Evolutionary conservation across 2,888 invertebrate genomes (phyloP).

Genomic region (Drosophila pegasa): DNA sequence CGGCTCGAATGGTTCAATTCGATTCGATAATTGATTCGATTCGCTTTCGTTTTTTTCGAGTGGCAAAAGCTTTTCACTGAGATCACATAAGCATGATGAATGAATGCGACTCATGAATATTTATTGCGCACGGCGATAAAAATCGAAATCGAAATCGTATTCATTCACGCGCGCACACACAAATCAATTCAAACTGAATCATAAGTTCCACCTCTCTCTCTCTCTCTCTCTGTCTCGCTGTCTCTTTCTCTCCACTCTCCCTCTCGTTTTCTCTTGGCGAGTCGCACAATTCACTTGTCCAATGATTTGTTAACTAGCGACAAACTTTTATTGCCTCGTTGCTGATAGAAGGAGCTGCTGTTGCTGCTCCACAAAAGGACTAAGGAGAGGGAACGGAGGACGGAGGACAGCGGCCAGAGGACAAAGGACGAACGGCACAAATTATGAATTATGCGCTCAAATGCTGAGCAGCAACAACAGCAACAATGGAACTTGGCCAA

Average conservation of each 20-base stretch:
- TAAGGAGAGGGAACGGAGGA: not conserved
- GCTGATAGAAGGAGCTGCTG: constrained; percentile 31
- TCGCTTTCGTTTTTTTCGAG: not conserved
- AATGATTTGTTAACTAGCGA: constrained; percentile 76
- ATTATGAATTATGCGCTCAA: constrained; percentile 72
- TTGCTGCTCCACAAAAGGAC: constrained; percentile 1
- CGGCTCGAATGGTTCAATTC: not conserved
- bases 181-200: constrained; percentile 48
- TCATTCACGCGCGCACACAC: constrained; percentile 24
- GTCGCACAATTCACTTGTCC: constrained; percentile 41
- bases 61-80: constrained; percentile 2
- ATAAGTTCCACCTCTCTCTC: not conserved
- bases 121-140: constrained; percentile 8
- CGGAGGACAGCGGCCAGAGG: not conserved
- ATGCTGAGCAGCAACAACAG: constrained; percentile 36
- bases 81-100: constrained; percentile 23
- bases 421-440: constrained; percentile 39
- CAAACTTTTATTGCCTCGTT: constrained; percentile 72
- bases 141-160: constrained; percentile 22
- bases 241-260: not conserved
- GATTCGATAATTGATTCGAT: constrained; percentile 7
- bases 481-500: constrained; percentile 32
- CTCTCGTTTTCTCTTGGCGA: not conserved
- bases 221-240: not conserved
- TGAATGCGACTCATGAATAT: constrained; percentile 16